Base-by-base conservation (phyloP, 37 sponge, comb jelly and placozoan genomes). In the Aphrocallistes beatrix region DNA sequence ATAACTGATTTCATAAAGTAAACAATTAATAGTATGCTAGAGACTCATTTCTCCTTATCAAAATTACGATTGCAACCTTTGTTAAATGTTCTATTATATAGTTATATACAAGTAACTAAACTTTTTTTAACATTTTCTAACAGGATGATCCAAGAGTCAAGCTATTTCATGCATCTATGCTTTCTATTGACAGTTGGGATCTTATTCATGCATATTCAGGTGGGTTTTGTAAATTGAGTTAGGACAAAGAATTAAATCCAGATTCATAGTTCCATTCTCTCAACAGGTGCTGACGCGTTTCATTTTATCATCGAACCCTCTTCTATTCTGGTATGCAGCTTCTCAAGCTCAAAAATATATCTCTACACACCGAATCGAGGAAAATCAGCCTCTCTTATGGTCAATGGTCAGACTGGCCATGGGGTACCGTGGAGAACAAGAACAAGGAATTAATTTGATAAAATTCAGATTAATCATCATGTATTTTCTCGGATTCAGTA, bases 231-330 rank as follows among this genome's bases (percentile, higher is more conserved):
- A 32, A 9, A 6, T 10, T 13, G 36, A 16, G 6, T 8, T 81
- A 37, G 3, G 9, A 9, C 1, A 51, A 1, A 23, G 3, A 85
- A 21, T 1, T 32, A 19, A 36, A 21, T 81, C 21, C 8, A 37
- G 32, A 51, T 86, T 3, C 37, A 37, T 85, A 49, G 6, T 85
- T 36, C 17, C 10, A 28, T 36, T 16, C 21, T 85, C 45, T 21
- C 39, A 83, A 38, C 86, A 96, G 96, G 93, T 96, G 3, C 17
- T 96, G 21, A 96, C 96, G 38, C 81, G 96, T 81, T 88, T 96
- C 81, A 87, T 93, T 9, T 83, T 51, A 23, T 93, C 96, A 39
- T 89, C 94, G 39, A 85, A 92, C 23, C 96, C 96, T 19, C 50
- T 92, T 37, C 39, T 92, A 17, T 96, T 94, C 89, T 96, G 96